These are phyloP conservation scores for Cetoscarus ocellatus DNA, from an alignment of 2,797 vertebrate species.

Conservation along the genomic window DNA sequence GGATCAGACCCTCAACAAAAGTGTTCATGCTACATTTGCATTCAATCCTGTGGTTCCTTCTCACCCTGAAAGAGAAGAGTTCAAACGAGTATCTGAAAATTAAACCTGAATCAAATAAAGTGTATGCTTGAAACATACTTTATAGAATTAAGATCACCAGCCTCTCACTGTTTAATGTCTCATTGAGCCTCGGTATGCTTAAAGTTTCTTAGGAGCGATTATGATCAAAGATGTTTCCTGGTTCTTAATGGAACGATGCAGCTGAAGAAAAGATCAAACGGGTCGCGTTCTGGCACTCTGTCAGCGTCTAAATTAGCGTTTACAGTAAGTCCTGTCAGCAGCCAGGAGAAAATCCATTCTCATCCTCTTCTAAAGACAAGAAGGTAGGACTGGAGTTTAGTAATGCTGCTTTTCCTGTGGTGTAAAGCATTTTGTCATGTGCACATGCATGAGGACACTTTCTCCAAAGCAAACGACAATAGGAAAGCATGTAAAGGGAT, in stretches of 20 bases:
- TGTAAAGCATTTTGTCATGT: not conserved
- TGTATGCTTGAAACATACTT: not conserved
- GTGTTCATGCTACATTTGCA: not conserved
- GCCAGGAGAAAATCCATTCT: not conserved
- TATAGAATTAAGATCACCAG: not conserved
- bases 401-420: not conserved
- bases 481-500: conserved; percentile 5
- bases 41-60: not conserved
- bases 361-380: not conserved
- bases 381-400: not conserved
- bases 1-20: not conserved
- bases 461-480: not conserved
- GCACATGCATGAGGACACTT: conserved; percentile 2
- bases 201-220: conserved; percentile 19
- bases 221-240: conserved; percentile 18
- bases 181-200: conserved; percentile 5
- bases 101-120: conserved; percentile 7
- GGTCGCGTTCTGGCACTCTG: conserved; percentile 11
- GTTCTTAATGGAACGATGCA: conserved; percentile 22
- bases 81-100: not conserved
- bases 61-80: not conserved
- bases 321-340: conserved; percentile 30
- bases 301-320: conserved; percentile 11
- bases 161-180: not conserved
- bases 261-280: conserved; percentile 30